phyloP scores from a whole-genome alignment of 53 echinoderm and acorn worm species.

The Luidia sarsii region DNA sequence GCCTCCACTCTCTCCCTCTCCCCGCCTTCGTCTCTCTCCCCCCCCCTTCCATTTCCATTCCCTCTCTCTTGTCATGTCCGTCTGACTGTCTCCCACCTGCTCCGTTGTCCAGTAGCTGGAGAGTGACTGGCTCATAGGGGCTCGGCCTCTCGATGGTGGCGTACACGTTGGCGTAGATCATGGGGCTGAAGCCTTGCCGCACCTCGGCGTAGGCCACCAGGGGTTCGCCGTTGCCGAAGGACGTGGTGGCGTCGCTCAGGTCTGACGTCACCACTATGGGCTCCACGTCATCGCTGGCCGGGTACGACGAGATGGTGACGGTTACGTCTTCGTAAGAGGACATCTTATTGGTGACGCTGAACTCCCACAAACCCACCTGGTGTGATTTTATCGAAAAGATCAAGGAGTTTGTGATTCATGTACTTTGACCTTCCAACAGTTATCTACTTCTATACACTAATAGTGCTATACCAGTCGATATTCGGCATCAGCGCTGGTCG shows the following conservation, averaged over 20 bases:
- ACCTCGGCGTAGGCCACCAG: constrained; percentile 65
- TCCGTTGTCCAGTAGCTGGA: constrained; percentile 57
- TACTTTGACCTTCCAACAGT: too few species aligned
- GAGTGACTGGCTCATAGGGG: constrained; percentile 23
- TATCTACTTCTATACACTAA: too few species aligned
- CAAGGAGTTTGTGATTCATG: too few species aligned
- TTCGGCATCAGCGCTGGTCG: too few species aligned
- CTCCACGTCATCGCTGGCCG: constrained; percentile 26
- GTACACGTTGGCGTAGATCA: constrained; percentile 57
- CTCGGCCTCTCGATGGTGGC: constrained; percentile 64
- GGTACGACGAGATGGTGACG: constrained; percentile 48
- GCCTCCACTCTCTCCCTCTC: too few species aligned
- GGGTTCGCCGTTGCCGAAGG: constrained; percentile 31
- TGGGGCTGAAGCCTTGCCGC: constrained; percentile 65
- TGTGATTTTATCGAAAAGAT: background rate
- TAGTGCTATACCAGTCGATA: too few species aligned
- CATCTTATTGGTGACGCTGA: background rate
- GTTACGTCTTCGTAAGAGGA: background rate
- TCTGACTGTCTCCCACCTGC: constrained; percentile 42
- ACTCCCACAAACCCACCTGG: constrained; percentile 34
- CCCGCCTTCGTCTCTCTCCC: too few species aligned
- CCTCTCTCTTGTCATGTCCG: too few species aligned
- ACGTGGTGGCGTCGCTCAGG: constrained; percentile 59
- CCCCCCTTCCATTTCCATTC: too few species aligned
- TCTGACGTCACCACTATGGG: constrained; percentile 72